Evolutionary conservation across 1,140 invertebrate species (phyloP), one percentile per base, ranked within the genome.

Genomic region (Stegodyphus mimosarum): DNA sequence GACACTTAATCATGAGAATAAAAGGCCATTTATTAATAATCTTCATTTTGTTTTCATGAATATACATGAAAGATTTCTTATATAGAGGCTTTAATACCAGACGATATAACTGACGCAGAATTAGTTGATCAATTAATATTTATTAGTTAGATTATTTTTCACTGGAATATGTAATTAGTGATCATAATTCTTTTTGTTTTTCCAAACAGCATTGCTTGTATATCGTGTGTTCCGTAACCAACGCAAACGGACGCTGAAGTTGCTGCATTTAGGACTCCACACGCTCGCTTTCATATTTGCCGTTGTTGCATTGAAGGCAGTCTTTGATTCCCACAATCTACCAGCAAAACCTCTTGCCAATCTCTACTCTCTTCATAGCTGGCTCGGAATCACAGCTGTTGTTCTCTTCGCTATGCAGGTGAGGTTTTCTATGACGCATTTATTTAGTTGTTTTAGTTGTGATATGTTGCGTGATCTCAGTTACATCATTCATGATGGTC

Each of bases 241-340:
- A 77, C 91, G 92, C 53, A 98, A 98, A 90, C 92, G 92, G 80
- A 92, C 92, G 75, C 91, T 97, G 87, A 98, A 98, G 90, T 87
- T 96, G 3, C 89, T 94, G 18, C 96, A 98, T 91, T 94, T 93
- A 6, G 89, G 91, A 75, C 91, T 96, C 50, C 95, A 96, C 18
- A 81, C 83, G 0, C 89, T 92, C 60, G 93, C 93, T 11, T 91
- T 97, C 75, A 89, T 96, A 69, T 91, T 96, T 77, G 91, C 94
- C 11, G 89, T 94, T 53, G 93, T 97, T 88, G 93, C 92, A 49
- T 90, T 96, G 66, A 93, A 95, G 88, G 95, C 96, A 6, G 96
- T 94, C 18, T 97, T 96, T 90, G 95, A 96, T 89, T 95, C 93
- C 77, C 96, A 97, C 90, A 96, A 96, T 89, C 91, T 94, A 71